Conservation (phyloP, 2,113 vertebrate genomes). For the Cricetomys ansorgei region DNA sequence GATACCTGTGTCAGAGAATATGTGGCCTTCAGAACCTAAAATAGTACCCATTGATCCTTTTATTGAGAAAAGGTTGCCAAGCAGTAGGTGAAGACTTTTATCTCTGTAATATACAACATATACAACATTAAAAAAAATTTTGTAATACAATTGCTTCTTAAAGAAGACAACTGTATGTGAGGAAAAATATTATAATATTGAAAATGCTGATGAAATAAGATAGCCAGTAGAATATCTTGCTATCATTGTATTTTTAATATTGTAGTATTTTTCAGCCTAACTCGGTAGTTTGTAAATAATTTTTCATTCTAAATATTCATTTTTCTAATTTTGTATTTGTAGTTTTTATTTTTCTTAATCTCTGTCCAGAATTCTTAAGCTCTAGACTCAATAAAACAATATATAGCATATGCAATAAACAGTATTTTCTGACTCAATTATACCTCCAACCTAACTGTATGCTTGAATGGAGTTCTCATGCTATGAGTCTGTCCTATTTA, state of each 20-base stretch:
- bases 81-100: neutral
- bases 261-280: neutral
- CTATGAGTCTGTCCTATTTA: slow-evolving; percentile 36
- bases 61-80: neutral
- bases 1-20: neutral
- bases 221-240: neutral
- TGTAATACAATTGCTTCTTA: neutral
- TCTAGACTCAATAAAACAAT: neutral
- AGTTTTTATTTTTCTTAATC: slow-evolving; percentile 29
- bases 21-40: neutral
- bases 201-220: neutral
- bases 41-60: neutral
- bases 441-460: neutral
- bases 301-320: neutral
- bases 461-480: neutral
- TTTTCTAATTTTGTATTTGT: slow-evolving; percentile 43
- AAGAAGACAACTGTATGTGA: neutral
- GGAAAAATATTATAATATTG: neutral
- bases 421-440: neutral
- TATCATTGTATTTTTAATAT: neutral
- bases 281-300: neutral
- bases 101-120: neutral
- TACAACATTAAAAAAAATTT: no score
- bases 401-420: neutral
- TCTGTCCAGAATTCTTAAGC: neutral